phyloP scores from a whole-genome alignment of 2,797 vertebrate genomes.

The Diceros bicornis region DNA sequence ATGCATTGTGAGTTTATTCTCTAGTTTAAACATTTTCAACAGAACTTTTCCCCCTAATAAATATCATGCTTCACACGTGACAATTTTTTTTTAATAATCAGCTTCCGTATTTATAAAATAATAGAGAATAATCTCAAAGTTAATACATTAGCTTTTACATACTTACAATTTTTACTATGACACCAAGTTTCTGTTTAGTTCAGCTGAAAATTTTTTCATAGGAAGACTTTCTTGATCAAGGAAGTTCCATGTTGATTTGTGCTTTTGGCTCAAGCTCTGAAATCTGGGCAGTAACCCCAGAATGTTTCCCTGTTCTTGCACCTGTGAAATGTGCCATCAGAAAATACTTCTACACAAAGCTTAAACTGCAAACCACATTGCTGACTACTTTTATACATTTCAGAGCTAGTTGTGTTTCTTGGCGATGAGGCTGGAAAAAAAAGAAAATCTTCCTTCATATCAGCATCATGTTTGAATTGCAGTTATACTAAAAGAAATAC shows the following conservation, averaged over 20 bases:
- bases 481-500: not conserved
- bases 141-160: not conserved
- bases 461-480: not conserved
- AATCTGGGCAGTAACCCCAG: not conserved
- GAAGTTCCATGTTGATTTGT: not conserved
- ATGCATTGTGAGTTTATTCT: not conserved
- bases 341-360: not conserved
- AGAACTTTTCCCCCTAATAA: not conserved
- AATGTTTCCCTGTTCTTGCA: not conserved
- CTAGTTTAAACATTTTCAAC: not conserved
- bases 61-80: not conserved
- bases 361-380: not conserved
- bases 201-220: not conserved
- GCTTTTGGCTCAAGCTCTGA: not conserved
- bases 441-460: not conserved
- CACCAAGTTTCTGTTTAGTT: not conserved
- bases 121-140: slow-evolving; percentile 1
- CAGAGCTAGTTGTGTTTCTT: not conserved
- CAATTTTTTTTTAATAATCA: not conserved
- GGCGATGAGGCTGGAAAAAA: not conserved
- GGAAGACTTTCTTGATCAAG: not conserved
- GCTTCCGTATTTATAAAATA: not conserved
- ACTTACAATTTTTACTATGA: not conserved
- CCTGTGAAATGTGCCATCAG: not conserved
- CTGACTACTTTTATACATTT: not conserved